Base-by-base conservation (phyloP, 1,140 invertebrate genomes). In the Thalassaphorura encarpata region DNA sequence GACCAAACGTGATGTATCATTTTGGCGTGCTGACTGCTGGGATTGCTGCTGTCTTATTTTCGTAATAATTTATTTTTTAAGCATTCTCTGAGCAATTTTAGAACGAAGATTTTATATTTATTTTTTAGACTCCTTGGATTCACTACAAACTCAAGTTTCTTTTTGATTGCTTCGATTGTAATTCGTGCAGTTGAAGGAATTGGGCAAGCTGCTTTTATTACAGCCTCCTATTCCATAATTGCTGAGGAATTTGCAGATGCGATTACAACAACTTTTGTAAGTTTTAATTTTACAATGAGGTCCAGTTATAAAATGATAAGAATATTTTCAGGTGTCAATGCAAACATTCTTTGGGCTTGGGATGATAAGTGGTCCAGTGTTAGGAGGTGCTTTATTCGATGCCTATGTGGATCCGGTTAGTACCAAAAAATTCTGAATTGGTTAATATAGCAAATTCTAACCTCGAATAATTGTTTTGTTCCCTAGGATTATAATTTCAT, bases 271-370 rank as follows among this genome's bases (percentile, higher is more conserved):
- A n/a, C n/a, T n/a, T n/a, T n/a, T n/a, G n/a, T n/a, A n/a, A n/a
- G n/a, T n/a, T n/a, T n/a, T n/a, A n/a, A n/a, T n/a, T n/a, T n/a
- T n/a, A n/a, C n/a, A n/a, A n/a, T n/a, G n/a, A n/a, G n/a, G n/a
- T n/a, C n/a, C n/a, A n/a, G n/a, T n/a, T n/a, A n/a, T n/a, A n/a
- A n/a, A n/a, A n/a, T 81, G 0, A 36, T n/a, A 11, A 11, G 33
- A 36, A 11, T 36, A 11, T 36, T 36, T 36, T 8, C n/a, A 36
- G 33, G 33, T 36, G 8, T n/a, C 33, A 24, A 70, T 93, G 58
- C 89, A 93, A 71, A 91, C 88, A 2, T 92, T 88, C 69, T 90
- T 89, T 69, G 89, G 89, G 0, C 69, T 93, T 0, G 90, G 90
- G 1, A 76, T 88, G n/a, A n/a, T n/a, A n/a, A n/a, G n/a, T n/a